Conservation (phyloP, 2,888 invertebrate genomes). For the Polymixis lichenea region DNA sequence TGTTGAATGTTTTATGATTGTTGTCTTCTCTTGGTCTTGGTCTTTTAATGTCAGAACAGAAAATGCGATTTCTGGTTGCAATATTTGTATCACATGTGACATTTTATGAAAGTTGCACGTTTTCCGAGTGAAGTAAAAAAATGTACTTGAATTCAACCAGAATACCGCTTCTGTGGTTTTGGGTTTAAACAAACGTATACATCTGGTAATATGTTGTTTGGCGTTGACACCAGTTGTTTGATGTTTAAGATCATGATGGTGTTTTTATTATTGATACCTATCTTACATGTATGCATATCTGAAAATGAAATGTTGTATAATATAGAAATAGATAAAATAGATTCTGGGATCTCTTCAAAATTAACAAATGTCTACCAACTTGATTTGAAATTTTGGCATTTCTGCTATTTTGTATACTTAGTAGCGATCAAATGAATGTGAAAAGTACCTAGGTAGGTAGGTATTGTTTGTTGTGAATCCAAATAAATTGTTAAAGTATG, state of each 20-base stretch:
- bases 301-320: too few species aligned
- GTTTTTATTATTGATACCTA: too few species aligned
- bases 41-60: not conserved
- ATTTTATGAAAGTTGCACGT: constrained; percentile 8
- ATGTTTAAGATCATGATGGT: not conserved
- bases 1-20: not conserved
- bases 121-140: constrained; percentile 3
- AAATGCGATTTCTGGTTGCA: not conserved
- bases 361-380: not conserved
- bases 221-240: not conserved
- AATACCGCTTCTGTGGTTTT: not conserved
- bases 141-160: constrained; percentile 1
- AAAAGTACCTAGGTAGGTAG: not conserved
- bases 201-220: not conserved
- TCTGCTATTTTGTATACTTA: not conserved
- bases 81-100: not conserved
- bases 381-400: not conserved
- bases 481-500: not conserved
- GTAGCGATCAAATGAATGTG: not conserved
- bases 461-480: not conserved
- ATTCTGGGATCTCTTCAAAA: too few species aligned
- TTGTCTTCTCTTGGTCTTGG: too few species aligned
- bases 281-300: too few species aligned
- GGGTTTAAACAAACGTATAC: not conserved
- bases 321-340: too few species aligned